phyloP scores from a whole-genome alignment of 2,113 vertebrate genomes.

The Perca schrenkii region DNA sequence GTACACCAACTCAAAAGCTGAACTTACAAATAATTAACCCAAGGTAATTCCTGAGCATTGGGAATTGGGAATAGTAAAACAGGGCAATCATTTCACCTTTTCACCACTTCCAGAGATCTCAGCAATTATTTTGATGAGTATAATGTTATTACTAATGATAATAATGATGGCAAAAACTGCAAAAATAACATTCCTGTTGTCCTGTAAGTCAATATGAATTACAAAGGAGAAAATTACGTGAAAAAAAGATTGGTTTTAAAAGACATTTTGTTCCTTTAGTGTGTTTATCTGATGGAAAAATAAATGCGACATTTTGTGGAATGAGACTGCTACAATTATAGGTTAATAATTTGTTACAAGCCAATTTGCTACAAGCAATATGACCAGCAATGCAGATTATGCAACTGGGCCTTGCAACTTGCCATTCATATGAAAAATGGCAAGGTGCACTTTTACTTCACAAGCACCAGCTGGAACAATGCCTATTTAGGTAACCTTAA shows the following conservation, averaged over 20 bases:
- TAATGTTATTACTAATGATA: background rate
- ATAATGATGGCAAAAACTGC: background rate
- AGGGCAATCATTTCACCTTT: background rate
- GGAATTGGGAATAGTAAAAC: background rate
- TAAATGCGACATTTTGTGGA: background rate
- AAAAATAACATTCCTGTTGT: background rate
- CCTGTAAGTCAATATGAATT: background rate
- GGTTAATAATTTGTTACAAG: slow-evolving; percentile 10
- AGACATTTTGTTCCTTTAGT: background rate
- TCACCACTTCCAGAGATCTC: background rate
- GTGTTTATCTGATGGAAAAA: background rate
- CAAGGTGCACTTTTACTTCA: background rate
- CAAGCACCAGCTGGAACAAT: background rate
- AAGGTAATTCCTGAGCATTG: background rate
- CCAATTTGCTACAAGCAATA: background rate
- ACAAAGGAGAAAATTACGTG: background rate
- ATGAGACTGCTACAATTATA: background rate
- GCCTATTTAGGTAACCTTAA: background rate
- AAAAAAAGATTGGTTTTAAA: background rate
- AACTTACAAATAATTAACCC: background rate
- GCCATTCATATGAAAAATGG: background rate
- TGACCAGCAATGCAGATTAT: background rate
- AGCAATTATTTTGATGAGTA: background rate
- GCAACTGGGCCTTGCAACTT: background rate
- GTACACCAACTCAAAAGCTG: background rate